Evolutionary conservation across 1,140 invertebrate species (phyloP), one percentile per base, ranked within the genome.

Genomic region (Macrobrachium rosenbergii): DNA sequence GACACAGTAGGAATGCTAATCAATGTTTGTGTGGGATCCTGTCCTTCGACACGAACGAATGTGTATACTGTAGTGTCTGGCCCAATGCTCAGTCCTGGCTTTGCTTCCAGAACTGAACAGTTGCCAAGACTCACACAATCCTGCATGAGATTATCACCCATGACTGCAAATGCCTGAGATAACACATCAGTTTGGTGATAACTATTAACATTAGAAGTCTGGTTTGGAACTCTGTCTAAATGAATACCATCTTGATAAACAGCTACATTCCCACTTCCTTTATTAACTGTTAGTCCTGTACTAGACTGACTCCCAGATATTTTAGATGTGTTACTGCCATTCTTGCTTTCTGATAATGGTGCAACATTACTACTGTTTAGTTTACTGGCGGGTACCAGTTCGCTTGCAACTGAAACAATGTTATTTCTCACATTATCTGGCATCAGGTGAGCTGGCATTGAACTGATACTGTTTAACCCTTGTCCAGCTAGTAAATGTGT

Each of bases 1-100:
- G 60, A 64, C 6, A 81, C 37, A 19, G 78, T 43, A 28, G 78
- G 78, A 81, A 81, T 81, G 14, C 19, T 81, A n/a, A 81, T 81
- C 2, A 81, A 67, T 17, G 78, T 81, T 81, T 60, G 78, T 43
- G 63, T 60, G 43, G 60, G 19, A 43, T 43, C 28, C 2, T 81
- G 60, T 3, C 78, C 62, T 64, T 81, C 78, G n/a, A 81, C 63
- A 12, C 60, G 63, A 23, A 81, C 62, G 28, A 81, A 67, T 12
- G 78, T 81, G 64, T 81, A 81, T 8, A 81, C 64, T 23, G 78
- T 81, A 11, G 14, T 43, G 16, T 81, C 78, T 43, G 37, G 23
- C 28, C 17, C 62, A 7, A 45, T 17, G 23, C 43, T 37, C n/a
- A 43, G 16, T 16, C 43, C 23, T 63, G 60, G 60, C 16, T 67